Evolutionary conservation across 2,888 invertebrate genomes (phyloP).

Genomic region (Auanema sp.): DNA sequence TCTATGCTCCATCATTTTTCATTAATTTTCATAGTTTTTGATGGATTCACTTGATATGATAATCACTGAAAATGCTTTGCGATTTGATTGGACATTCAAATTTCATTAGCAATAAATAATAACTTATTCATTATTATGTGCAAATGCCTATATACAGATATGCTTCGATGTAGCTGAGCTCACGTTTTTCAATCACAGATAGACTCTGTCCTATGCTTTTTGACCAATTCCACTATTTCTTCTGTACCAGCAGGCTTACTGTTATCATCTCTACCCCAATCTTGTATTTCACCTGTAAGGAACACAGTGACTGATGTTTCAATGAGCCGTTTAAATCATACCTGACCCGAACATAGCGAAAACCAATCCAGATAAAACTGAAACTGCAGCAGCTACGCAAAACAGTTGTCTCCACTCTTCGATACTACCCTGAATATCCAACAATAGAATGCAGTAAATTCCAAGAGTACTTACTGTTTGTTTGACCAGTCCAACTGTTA

Average conservation of each 20-base stretch:
- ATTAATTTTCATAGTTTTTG: too few species aligned
- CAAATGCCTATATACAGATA: background rate
- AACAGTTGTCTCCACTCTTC: conserved; percentile 39
- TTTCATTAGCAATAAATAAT: too few species aligned
- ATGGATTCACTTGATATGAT: too few species aligned
- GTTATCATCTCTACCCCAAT: conserved; percentile 29
- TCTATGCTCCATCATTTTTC: too few species aligned
- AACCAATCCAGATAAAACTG: conserved; percentile 31
- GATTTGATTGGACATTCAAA: too few species aligned
- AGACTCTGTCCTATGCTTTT: background rate
- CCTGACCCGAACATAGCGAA: conserved; percentile 42
- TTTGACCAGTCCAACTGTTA: conserved; percentile 38
- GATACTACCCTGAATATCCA: conserved; percentile 26
- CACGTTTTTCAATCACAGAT: background rate
- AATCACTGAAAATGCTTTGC: too few species aligned
- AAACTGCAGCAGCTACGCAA: conserved; percentile 23
- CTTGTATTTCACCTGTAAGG: conserved; percentile 34
- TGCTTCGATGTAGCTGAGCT: background rate
- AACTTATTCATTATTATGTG: background rate
- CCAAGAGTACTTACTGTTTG: conserved; percentile 23
- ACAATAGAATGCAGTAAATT: background rate
- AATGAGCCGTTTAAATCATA: conserved; percentile 5
- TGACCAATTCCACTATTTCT: too few species aligned
- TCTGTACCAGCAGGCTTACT: too few species aligned
- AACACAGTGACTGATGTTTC: background rate